A percentile compares a stretch with the other conserved stretches of the same genome.
phyloP scores from a whole-genome alignment of 2,888 invertebrate genomes.

The Caenorhabditis sp. region DNA sequence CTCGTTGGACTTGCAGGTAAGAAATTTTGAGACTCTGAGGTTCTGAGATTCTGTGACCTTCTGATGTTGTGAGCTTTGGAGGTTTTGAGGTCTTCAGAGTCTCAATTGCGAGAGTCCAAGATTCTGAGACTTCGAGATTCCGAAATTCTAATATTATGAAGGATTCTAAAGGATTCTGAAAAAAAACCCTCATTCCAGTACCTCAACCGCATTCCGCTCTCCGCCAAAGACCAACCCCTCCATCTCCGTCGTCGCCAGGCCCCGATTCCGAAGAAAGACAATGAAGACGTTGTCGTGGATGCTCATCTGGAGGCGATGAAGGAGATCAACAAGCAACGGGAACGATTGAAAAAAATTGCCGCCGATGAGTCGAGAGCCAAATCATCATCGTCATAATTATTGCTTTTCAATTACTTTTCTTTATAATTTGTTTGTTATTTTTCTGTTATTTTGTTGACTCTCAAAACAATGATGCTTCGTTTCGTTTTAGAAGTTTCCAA shows the following conservation, averaged over 20 bases:
- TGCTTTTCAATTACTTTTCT: not conserved
- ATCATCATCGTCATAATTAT: not conserved
- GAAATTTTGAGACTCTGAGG: too few relatives aligned
- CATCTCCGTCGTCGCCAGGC: constrained; percentile 34
- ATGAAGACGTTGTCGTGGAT: constrained; percentile 4
- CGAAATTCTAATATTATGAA: too few relatives aligned
- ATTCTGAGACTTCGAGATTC: too few relatives aligned
- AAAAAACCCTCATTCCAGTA: constrained; percentile 26
- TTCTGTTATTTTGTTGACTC: not conserved
- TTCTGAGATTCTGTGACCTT: not conserved
- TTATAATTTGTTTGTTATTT: not conserved
- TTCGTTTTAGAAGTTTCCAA: too few relatives aligned
- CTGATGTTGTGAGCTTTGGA: not conserved
- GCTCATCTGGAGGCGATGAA: constrained; percentile 32
- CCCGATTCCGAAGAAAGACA: constrained; percentile 22
- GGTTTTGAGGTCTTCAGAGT: too few relatives aligned
- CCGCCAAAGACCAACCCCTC: constrained; percentile 56
- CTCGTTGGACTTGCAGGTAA: constrained; percentile 46
- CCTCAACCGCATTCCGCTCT: constrained; percentile 52
- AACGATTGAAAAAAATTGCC: constrained; percentile 34
- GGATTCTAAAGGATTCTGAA: not conserved
- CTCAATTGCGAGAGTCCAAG: not conserved
- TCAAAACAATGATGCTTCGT: not conserved
- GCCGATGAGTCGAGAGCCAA: not conserved
- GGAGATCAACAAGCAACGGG: constrained; percentile 42